A percentile compares a stretch with the other conserved stretches of the same genome.
phyloP scores from a whole-genome alignment of 2,113 vertebrate genomes.

The Lepus americanus region DNA sequence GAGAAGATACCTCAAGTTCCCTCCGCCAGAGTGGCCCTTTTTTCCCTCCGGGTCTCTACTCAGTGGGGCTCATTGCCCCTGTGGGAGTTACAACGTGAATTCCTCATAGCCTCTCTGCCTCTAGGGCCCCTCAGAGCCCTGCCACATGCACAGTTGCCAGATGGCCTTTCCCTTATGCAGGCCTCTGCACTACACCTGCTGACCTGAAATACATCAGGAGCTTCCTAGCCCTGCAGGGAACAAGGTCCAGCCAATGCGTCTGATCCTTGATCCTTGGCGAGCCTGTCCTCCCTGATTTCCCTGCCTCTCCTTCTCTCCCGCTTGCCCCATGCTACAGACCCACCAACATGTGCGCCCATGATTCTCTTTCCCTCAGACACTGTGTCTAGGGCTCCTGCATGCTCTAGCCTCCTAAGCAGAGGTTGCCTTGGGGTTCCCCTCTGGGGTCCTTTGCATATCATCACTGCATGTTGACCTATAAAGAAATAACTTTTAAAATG shows the following conservation, averaged over 20 bases:
- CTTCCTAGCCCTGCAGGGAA: neutral
- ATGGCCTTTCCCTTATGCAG: too few relatives aligned
- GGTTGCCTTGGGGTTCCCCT: neutral
- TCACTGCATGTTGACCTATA: neutral
- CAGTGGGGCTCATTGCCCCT: neutral
- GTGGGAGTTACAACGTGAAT: fast-evolving
- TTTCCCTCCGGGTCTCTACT: neutral
- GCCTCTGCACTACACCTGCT: neutral
- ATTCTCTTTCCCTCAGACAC: neutral
- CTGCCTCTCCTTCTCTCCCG: neutral
- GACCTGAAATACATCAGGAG: neutral
- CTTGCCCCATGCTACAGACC: neutral
- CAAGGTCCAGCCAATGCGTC: neutral
- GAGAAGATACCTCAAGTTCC: neutral
- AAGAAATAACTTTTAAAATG: neutral
- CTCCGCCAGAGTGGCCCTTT: neutral
- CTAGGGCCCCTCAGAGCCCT: neutral
- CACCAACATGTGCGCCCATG: fast-evolving
- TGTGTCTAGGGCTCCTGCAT: fast-evolving
- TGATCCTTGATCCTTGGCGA: neutral
- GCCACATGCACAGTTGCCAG: fast-evolving
- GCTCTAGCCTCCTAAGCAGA: neutral
- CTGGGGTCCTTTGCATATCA: neutral
- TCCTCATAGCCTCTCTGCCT: neutral
- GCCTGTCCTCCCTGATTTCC: neutral